Evolutionary conservation across 2,797 vertebrate species (phyloP).

Genomic region (Sebastiscus albofasciatus): DNA sequence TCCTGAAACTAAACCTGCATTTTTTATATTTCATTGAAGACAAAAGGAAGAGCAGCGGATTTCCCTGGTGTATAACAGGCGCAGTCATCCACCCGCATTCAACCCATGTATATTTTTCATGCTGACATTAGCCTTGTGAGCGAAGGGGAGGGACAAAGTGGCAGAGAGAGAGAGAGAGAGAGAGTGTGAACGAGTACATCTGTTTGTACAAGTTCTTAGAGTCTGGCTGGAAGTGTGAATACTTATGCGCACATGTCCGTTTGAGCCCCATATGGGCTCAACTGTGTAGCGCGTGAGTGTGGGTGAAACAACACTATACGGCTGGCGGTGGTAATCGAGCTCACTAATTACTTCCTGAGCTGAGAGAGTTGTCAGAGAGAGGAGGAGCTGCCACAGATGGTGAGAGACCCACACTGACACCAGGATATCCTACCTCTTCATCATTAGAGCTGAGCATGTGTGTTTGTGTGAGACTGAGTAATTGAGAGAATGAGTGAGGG

Average conservation of each 20-base stretch:
- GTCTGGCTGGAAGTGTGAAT: constrained; percentile 26
- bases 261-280: constrained; percentile 33
- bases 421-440: constrained; percentile 75
- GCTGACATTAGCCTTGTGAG: constrained; percentile 3
- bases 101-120: background rate
- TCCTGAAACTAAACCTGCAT: constrained; percentile 12
- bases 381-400: constrained; percentile 81
- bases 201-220: constrained; percentile 36
- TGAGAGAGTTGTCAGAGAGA: constrained; percentile 78
- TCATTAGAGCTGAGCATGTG: constrained; percentile 69
- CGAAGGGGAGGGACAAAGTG: background rate
- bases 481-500: constrained; percentile 47
- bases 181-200: constrained; percentile 29
- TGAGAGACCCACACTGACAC: constrained; percentile 74
- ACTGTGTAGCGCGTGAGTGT: background rate
- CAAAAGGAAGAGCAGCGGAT: background rate
- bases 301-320: constrained; percentile 49
- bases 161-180: background rate
- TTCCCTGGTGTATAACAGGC: background rate
- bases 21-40: background rate
- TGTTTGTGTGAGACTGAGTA: constrained; percentile 55
- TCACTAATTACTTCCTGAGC: constrained; percentile 80
- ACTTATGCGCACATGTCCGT: constrained; percentile 23
- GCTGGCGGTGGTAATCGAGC: constrained; percentile 69
- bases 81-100: background rate